Evolutionary conservation across 2,113 vertebrate species (phyloP), one percentile per base, ranked within the genome.

Genomic region (Oncorhynchus keta): DNA sequence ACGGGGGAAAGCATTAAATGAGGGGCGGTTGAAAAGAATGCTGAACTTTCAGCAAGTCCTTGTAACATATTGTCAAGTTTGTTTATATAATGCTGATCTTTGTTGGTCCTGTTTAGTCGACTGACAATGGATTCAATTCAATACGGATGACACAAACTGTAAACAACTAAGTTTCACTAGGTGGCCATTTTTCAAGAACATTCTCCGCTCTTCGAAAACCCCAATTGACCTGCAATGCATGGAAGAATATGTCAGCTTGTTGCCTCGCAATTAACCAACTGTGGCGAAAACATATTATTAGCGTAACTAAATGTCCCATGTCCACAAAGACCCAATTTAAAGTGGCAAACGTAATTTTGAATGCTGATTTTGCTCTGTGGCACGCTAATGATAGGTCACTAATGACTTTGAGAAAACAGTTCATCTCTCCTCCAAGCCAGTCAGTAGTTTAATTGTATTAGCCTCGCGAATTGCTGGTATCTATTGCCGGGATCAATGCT

Each of bases 251-350:
- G 89, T 91, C 89, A 89, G 81, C 78, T 83, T 65, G 81, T 89
- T 86, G 82, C 76, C 72, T 83, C 75, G 89, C 87, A 92, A 90
- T 91, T 92, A 92, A 84, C 87, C 68, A 83, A 86, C 80, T 84
- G 62, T 39, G 80, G 67, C 35, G 75, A 83, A 90, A 89, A 90
- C 87, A 87, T 76, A 80, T 87, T 79, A 92, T 90, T 89, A 91
- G 78, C 84, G 82, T 88, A 85, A 82, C 78, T 82, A 85, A 89
- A 90, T 81, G 83, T 74, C 82, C 73, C 71, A 68, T 81, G 76
- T 82, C 79, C 78, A 81, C 76, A 76, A 82, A 88, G 75, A 75
- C 72, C 72, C 72, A 71, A 89, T 89, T 84, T 77, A 86, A 85
- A 87, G 75, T 75, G 89, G 68, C 86, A 85, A 73, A 86, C 79